Conservation (phyloP, 53 echinoderm and acorn worm genomes). For the Apostichopus leukothele region DNA sequence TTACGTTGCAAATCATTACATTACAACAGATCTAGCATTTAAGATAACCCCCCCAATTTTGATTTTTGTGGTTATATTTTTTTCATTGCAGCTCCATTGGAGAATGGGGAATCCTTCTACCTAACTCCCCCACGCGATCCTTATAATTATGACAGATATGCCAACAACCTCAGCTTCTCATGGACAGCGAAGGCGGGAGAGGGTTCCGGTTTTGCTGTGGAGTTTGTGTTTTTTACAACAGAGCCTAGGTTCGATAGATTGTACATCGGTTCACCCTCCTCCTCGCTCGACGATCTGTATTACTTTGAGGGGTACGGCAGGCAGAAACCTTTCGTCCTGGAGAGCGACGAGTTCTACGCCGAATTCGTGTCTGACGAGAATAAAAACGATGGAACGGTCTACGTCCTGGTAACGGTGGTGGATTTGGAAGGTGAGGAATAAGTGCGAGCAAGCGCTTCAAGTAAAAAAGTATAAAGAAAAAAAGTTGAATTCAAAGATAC, state of each 20-base stretch:
- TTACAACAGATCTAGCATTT: no score
- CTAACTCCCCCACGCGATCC: background rate
- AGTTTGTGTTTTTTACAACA: background rate
- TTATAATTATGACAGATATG: background rate
- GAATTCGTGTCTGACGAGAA: background rate
- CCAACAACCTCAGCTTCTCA: background rate
- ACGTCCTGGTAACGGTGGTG: background rate
- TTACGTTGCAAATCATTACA: no score
- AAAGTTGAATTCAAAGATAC: no score
- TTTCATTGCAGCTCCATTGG: background rate
- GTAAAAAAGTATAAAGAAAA: no score
- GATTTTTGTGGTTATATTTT: no score
- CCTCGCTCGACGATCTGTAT: no score
- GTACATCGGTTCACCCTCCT: background rate
- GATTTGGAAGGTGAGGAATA: no score
- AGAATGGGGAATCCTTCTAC: background rate
- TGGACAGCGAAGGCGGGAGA: slow-evolving; percentile 7
- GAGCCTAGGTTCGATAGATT: background rate
- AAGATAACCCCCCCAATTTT: no score
- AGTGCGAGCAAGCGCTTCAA: no score
- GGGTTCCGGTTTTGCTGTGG: background rate
- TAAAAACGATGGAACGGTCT: background rate
- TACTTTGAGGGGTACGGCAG: background rate
- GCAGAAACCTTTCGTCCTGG: background rate
- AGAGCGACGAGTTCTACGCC: background rate